Evolutionary conservation across 2,888 invertebrate species (phyloP).

Genomic region (Caradrina kadenii): DNA sequence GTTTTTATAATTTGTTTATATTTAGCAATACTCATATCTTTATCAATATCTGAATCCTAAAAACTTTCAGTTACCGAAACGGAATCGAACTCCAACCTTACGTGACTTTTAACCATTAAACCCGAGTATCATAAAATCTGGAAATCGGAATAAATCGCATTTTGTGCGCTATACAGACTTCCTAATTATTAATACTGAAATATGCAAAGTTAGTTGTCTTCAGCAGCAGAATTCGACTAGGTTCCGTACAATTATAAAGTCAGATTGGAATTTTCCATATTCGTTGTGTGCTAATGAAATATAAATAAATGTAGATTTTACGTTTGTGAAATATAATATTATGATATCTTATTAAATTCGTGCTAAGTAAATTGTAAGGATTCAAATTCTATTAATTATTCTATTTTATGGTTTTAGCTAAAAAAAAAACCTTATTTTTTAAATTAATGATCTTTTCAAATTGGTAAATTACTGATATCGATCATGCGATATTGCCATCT

Average conservation of each 20-base stretch:
- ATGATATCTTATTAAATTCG: not conserved
- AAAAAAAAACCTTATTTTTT: not conserved
- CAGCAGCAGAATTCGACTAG: conserved; percentile 64
- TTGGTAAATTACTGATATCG: no score
- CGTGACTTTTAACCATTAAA: conserved; percentile 12
- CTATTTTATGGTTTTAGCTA: not conserved
- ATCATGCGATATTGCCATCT: no score
- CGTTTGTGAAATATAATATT: not conserved
- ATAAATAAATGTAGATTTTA: conserved; percentile 46
- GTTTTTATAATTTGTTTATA: no score
- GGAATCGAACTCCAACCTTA: conserved; percentile 43
- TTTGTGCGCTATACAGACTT: conserved; percentile 71
- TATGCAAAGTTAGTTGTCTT: conserved; percentile 88
- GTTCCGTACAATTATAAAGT: conserved; percentile 83
- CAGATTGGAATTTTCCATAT: conserved; percentile 84
- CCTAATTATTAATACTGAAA: conserved; percentile 85
- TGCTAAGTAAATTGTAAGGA: no score
- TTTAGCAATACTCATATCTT: no score
- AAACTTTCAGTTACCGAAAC: not conserved
- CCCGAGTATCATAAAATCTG: conserved; percentile 57
- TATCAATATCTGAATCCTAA: not conserved
- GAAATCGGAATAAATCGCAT: conserved; percentile 79
- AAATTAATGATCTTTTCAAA: no score
- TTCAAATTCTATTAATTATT: no score
- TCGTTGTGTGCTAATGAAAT: conserved; percentile 72